phyloP scores from a whole-genome alignment of 2,797 vertebrate genomes.

The Syngnathus rostellatus region DNA sequence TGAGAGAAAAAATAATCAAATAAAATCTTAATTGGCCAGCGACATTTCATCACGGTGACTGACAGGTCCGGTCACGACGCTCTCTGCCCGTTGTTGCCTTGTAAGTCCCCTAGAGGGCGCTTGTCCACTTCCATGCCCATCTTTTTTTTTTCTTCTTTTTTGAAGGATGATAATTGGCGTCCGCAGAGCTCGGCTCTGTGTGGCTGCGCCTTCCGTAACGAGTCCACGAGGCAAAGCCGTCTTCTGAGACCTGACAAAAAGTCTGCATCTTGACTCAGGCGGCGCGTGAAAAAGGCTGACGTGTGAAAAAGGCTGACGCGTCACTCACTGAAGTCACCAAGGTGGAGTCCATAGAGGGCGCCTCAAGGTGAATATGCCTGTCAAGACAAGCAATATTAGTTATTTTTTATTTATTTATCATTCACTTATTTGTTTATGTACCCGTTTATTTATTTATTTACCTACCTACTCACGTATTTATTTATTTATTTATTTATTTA shows the following conservation, averaged over 20 bases:
- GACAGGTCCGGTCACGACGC: slow-evolving; percentile 14
- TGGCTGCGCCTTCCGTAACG: slow-evolving; percentile 14
- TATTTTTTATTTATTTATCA: no score
- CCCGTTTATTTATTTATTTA: no score
- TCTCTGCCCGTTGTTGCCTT: background rate
- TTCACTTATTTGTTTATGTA: no score
- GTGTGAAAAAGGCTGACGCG: slow-evolving; percentile 17
- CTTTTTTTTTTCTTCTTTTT: slow-evolving; percentile 15
- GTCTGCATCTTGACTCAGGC: slow-evolving; percentile 22
- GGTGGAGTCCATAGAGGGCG: slow-evolving; percentile 15
- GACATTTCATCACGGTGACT: slow-evolving; percentile 4
- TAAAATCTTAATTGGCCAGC: background rate
- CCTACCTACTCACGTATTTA: no score
- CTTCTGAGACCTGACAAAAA: slow-evolving; percentile 16
- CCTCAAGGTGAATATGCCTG: slow-evolving; percentile 32
- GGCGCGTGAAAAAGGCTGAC: background rate
- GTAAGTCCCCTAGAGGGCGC: slow-evolving; percentile 19
- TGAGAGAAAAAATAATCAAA: background rate
- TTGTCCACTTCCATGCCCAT: slow-evolving; percentile 17
- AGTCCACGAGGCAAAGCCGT: slow-evolving; percentile 12
- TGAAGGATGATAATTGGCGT: slow-evolving; percentile 21
- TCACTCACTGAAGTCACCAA: slow-evolving; percentile 12
- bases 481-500: no score
- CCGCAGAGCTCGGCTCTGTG: slow-evolving; percentile 12
- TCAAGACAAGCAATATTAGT: slow-evolving; percentile 13